A percentile compares a stretch with the other conserved stretches of the same genome.
Evolutionary conservation across 2,888 invertebrate species (phyloP).

Genomic region (Proisotoma minuta): DNA sequence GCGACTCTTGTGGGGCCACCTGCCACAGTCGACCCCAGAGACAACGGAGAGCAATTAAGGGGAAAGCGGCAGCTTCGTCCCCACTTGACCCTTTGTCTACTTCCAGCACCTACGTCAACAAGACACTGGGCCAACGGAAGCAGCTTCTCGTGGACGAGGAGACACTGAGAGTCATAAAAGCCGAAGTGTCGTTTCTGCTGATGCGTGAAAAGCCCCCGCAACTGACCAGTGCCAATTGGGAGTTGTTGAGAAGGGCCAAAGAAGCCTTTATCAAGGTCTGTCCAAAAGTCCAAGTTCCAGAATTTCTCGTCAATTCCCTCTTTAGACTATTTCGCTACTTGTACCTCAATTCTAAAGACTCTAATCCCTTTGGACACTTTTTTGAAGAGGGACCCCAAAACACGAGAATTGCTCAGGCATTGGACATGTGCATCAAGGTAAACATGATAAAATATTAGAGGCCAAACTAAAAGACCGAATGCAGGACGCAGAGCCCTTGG

Average conservation of each 20-base stretch:
- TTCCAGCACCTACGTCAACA: too few relatives aligned
- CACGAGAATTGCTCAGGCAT: constrained; percentile 10
- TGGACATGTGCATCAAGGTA: constrained; percentile 25
- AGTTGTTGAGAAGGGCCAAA: constrained; percentile 19
- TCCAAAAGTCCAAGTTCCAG: constrained; percentile 20
- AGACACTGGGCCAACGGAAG: constrained; percentile 13
- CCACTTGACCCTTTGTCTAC: too few relatives aligned
- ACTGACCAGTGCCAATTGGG: constrained; percentile 14
- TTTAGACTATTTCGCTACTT: constrained; percentile 31
- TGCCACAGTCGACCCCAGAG: too few relatives aligned
- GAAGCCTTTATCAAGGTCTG: constrained; percentile 26
- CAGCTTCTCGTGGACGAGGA: constrained; percentile 20
- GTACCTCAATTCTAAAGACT: constrained; percentile 27
- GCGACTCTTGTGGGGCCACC: too few relatives aligned
- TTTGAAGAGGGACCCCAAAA: constrained; percentile 24
- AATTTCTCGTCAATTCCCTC: constrained; percentile 27
- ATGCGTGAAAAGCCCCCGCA: constrained; percentile 12
- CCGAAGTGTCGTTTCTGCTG: constrained; percentile 24
- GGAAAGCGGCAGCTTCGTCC: too few relatives aligned
- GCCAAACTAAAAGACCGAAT: neutral
- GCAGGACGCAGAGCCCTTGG: constrained; percentile 7
- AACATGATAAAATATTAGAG: constrained; percentile 3
- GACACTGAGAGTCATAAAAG: constrained; percentile 24
- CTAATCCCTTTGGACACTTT: constrained; percentile 22
- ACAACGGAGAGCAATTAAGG: too few relatives aligned